phyloP scores from a whole-genome alignment of 1,140 invertebrate species.

The Drosophila ogumai region DNA sequence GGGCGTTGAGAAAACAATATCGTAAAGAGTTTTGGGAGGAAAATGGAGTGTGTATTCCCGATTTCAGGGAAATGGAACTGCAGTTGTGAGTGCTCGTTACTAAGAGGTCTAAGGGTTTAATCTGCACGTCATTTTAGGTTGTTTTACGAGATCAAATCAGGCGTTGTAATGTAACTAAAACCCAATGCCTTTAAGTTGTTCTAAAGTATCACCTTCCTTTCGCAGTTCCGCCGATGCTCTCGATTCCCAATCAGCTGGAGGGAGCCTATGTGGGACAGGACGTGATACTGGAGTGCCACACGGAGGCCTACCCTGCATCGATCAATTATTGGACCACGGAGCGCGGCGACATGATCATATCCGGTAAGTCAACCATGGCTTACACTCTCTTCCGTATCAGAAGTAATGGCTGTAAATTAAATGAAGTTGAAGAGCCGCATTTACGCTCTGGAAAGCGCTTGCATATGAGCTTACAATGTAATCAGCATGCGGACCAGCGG shows the following conservation, averaged over 20 bases:
- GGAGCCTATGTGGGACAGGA: slow-evolving; percentile 93
- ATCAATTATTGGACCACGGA: slow-evolving; percentile 96
- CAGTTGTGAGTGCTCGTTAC: neutral
- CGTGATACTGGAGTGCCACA: slow-evolving; percentile 93
- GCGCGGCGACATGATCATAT: slow-evolving; percentile 94
- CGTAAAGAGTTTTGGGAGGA: slow-evolving; percentile 6
- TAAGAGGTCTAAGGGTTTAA: neutral
- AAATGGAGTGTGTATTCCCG: neutral
- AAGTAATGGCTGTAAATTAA: slow-evolving; percentile 16
- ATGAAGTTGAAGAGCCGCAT: slow-evolving; percentile 29
- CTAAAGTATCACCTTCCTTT: neutral
- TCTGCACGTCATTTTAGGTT: too few species aligned
- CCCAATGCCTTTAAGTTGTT: too few species aligned
- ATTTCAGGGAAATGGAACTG: neutral
- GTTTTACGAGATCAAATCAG: neutral
- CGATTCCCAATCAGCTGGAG: slow-evolving; percentile 94
- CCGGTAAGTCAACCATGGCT: slow-evolving; percentile 88
- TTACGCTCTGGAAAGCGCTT: slow-evolving; percentile 65
- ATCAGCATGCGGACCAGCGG: slow-evolving; percentile 50
- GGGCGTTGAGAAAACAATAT: slow-evolving; percentile 25
- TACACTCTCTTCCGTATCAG: neutral
- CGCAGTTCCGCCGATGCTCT: slow-evolving; percentile 94
- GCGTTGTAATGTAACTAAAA: neutral
- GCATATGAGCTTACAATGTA: slow-evolving; percentile 73
- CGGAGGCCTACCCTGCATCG: slow-evolving; percentile 94